Evolutionary conservation across 2,113 vertebrate genomes (phyloP), one percentile per base, ranked within the genome.

Genomic region (Mesoclemmys tuberculata): DNA sequence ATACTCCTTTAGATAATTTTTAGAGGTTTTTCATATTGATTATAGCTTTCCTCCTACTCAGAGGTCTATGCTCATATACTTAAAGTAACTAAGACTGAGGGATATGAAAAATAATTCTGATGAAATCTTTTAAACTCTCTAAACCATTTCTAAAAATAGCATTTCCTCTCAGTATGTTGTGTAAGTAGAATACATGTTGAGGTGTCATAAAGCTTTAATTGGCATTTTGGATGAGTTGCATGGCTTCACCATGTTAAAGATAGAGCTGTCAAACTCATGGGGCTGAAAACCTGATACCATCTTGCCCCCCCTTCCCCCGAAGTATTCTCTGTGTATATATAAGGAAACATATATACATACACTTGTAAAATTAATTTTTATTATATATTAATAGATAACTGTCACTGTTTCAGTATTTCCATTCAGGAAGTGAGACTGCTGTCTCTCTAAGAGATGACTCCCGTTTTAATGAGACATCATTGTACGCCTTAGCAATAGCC

Each of bases 191-290:
- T 86, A 79, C 54, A 84, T 79, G 27, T 13, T 46, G 56, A 74
- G 71, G 81, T 78, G 78, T 58, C 80, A 91, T 78, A 93, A 96
- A 94, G 94, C 2, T 55, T 90, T 94, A 96, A 93, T 89, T 91
- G 92, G 83, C 2, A 80, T 80, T 95, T 93, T 84, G 87, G 83
- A 90, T 88, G 27, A 92, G 44, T 82, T 92, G 80, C 5, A 38
- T 95, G 93, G 49, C 44, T 93, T 89, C 35, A 95, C 56, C 52
- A 74, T 1, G 46, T 48, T 29, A 35, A 13, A 16, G 75, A 87
- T 83, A 0, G 27, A 29, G 5, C 29, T 90, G 52, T 56, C 71
- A 93, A 95, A 8, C 29, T 80, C 54, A 54, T 44, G 52, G 80
- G 10, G 52, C 55, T 3, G 88, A 95, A 86, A 19, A 0, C 8